Conservation (phyloP, 2,888 invertebrate genomes). For the Elegia similella region DNA sequence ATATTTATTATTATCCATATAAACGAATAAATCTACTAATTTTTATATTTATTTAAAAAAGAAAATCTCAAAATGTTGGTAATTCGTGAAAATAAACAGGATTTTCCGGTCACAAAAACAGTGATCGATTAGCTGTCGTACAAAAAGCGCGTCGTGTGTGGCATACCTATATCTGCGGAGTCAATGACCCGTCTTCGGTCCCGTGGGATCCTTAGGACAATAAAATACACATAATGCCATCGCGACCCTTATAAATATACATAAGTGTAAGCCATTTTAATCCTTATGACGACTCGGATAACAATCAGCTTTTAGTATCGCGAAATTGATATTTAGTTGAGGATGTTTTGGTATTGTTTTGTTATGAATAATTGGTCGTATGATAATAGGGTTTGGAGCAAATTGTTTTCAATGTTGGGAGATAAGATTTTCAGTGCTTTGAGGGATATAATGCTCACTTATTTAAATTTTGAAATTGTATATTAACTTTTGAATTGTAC, state of each 20-base stretch:
- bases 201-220: conserved; percentile 20
- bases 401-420: neutral
- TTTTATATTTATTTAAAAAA: neutral
- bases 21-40: no score
- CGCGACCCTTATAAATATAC: conserved; percentile 17
- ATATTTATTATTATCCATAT: no score
- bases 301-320: conserved; percentile 12
- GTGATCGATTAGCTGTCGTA: neutral
- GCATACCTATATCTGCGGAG: conserved; percentile 1
- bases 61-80: neutral
- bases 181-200: conserved; percentile 15
- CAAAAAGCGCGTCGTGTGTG: conserved; percentile 5
- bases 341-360: conserved; percentile 11
- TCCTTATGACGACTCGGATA: conserved; percentile 5
- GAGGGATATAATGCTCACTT: neutral
- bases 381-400: neutral
- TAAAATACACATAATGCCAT: conserved; percentile 27
- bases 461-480: no score
- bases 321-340: conserved; percentile 13
- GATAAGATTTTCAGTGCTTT: neutral
- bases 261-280: conserved; percentile 19
- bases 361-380: neutral
- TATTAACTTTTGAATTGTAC: no score
- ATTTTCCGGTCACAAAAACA: neutral
- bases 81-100: neutral